Base-by-base conservation (phyloP, 2,888 invertebrate species). In the Argyresthia albistria region DNA sequence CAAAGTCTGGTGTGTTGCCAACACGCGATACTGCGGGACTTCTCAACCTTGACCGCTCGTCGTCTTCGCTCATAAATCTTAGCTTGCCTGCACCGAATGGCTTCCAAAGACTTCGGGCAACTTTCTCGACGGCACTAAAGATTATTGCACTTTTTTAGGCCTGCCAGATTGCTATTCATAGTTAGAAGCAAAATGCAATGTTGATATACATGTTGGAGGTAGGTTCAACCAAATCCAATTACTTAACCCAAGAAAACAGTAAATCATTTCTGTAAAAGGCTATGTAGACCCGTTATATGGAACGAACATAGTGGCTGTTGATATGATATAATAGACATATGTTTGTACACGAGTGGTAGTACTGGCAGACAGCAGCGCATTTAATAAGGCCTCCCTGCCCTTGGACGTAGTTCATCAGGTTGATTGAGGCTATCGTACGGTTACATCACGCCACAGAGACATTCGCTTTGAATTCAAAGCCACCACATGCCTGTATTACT, bases 41-140 rank as follows among this genome's bases (percentile, higher is more conserved):
- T 69, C 59, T 65, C 73, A 80, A 73, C 86, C 84, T 84, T 86
- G 84, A 84, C 83, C 81, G 77, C 35, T 35, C 51, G 61, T 25
- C 59, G 65, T 73, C 64, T 64, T 60, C 66, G 65, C 60, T 16
- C 63, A 70, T 71, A 71, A 70, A 72, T 69, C 69, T 65, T 61
- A 61, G 62, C 56, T 43, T n/a, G n/a, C 12, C 35, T 46, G 46
- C 46, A 35, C 11, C 46, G 46, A 39, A 9, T 39, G 59, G 63
- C 61, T 55, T 65, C 25, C 25, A 25, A 25, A 25, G 25, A 25
- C 2, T 25, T 43, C 8, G 15, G 43, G n/a, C 39, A 3, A 11
- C 4, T 39, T 39, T n/a, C 6, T 25, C 2, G 3, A 25, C 25
- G 25, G 65, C 65, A 59, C 65, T 64, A 62, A 42, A 25, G 25